Evolutionary conservation across 2,888 invertebrate genomes (phyloP), one percentile per base, ranked within the genome.

Genomic region (Galeopsomyia nigrocyanea): DNA sequence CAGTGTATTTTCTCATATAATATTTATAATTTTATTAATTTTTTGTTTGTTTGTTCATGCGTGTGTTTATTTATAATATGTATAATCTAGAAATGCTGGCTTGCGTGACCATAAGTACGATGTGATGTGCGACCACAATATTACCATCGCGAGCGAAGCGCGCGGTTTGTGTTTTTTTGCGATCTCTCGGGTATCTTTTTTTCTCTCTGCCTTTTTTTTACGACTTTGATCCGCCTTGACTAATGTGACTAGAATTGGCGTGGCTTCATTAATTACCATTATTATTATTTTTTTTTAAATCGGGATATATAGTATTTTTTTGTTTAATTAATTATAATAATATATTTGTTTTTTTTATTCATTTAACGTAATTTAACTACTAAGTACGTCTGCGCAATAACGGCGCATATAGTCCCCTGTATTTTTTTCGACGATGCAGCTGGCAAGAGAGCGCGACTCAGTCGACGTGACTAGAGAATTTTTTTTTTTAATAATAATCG

Each of bases 241-340:
- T 66, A 71, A 66, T 58, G 53, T 71, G 71, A 71, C 75, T 75
- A 75, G 75, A 71, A 71, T 71, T 71, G 70, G 60, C 66, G 67
- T 58, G 63, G 60, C 50, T 63, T 57, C 56, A 58, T 64, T 49
- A 64, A 50, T 22, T 73, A 68, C 64, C 53, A 39, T 39, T 63
- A 66, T 39, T 39, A 10, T 39, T 39, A 3, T 10, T 57, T 69
- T 60, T 56, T 61, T 62, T 64, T 70, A 22, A 49, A 64, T 68
- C 63, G 53, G 46, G 68, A 68, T 68, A 64, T 39, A 3, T 67
- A 66, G 39, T 7, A 10, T 39, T 39, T 39, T 39, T 57, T 66
- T 60, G 39, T 53, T 70, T 61, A 62, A 21, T 39, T 39, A 39
- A 39, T 39, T 72, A 46, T 67, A 2, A 49, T 61, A 53, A 39